Conservation (phyloP, 2,113 vertebrate genomes). For the Tautogolabrus adspersus region DNA sequence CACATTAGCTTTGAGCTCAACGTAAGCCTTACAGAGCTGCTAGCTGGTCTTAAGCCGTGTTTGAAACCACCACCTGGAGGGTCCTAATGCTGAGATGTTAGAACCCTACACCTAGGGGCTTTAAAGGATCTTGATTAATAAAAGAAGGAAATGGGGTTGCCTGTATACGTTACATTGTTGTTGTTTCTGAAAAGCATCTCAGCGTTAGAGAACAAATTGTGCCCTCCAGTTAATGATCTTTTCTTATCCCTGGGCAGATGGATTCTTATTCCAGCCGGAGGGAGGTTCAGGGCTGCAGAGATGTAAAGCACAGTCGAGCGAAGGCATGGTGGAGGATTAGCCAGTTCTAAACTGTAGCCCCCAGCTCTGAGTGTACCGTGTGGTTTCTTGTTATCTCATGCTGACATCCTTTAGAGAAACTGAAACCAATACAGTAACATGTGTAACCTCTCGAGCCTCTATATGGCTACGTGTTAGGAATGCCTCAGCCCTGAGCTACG, state of each 20-base stretch:
- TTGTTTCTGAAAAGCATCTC: not conserved
- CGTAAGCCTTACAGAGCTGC: not conserved
- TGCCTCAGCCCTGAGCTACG: not conserved
- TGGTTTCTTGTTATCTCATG: not conserved
- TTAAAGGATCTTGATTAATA: not conserved
- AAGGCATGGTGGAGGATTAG: too few species aligned
- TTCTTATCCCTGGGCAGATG: too few species aligned
- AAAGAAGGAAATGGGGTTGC: not conserved
- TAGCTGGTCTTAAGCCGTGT: not conserved
- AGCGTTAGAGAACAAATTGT: not conserved
- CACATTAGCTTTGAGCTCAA: not conserved
- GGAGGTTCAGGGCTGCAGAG: not conserved
- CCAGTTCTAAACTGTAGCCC: not conserved
- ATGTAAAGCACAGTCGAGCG: not conserved
- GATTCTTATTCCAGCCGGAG: too few species aligned
- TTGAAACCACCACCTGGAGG: not conserved
- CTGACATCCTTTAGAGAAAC: not conserved
- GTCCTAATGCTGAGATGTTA: not conserved
- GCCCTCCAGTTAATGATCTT: too few species aligned
- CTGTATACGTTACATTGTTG: not conserved
- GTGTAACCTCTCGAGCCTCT: not conserved
- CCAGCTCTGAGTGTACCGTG: not conserved
- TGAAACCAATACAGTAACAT: not conserved
- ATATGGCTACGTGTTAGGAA: not conserved
- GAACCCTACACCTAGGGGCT: conserved; percentile 9